These are phyloP conservation scores for Labeo rohita DNA, from an alignment of 2,113 vertebrate species.

Conservation along the genomic window DNA sequence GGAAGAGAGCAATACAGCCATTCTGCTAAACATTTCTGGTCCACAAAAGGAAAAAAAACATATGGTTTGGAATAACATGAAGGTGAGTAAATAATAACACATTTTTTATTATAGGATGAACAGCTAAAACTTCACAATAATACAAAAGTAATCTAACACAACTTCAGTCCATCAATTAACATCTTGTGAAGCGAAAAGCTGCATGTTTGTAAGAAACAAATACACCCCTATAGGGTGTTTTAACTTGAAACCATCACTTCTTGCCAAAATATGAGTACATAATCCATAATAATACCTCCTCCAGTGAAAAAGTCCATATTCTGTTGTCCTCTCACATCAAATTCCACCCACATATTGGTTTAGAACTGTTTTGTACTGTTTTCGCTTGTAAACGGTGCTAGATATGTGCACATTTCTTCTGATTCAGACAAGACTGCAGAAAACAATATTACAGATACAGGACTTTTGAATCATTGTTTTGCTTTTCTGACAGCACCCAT, in stretches of 20 bases:
- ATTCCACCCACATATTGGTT: neutral
- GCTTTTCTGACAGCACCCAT: neutral
- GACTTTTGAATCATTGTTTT: neutral
- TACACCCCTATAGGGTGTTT: too few species aligned
- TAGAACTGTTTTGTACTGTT: neutral
- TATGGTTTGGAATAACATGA: too few species aligned
- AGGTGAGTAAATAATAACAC: too few species aligned
- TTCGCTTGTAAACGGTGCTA: neutral
- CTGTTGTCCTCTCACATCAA: neutral
- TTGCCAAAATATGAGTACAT: neutral
- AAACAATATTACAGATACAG: neutral
- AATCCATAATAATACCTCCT: neutral
- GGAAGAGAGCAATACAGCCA: neutral
- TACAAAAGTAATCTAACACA: too few species aligned
- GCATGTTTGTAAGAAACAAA: neutral
- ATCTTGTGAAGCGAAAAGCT: neutral
- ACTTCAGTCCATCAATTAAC: too few species aligned
- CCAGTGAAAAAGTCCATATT: neutral
- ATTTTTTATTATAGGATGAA: too few species aligned
- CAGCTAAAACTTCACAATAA: too few species aligned
- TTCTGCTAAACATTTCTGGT: neutral
- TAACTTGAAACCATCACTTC: neutral
- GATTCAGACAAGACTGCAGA: neutral
- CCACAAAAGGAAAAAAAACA: neutral
- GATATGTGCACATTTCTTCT: neutral